Percentiles rank a stretch among this genome's conserved stretches.
These are phyloP conservation scores for Chorisops tibialis DNA, from an alignment of 2,888 invertebrate species.

Conservation along the genomic window DNA sequence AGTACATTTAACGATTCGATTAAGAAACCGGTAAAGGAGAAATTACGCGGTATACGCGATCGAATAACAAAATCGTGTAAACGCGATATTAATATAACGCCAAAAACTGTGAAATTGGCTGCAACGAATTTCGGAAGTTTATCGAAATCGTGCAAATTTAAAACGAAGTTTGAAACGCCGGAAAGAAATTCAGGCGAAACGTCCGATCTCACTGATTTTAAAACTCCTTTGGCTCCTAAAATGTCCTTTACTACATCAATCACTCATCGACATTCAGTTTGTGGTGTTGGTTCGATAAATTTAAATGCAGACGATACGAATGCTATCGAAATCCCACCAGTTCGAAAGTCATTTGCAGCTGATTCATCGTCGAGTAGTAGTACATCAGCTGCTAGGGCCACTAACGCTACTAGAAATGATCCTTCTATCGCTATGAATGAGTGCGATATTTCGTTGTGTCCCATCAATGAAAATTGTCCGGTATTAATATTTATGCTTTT, in stretches of 20 bases:
- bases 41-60: conserved; percentile 45
- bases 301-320: conserved; percentile 29
- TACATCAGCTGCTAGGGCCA: conserved; percentile 49
- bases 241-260: neutral
- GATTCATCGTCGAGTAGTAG: conserved; percentile 32
- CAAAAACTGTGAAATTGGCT: conserved; percentile 23
- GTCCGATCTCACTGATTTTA: conserved; percentile 42
- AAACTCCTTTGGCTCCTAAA: conserved; percentile 49
- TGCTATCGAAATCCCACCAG: conserved; percentile 29
- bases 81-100: conserved; percentile 32
- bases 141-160: conserved; percentile 25
- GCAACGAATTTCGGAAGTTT: conserved; percentile 25
- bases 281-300: conserved; percentile 37
- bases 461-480: conserved; percentile 50
- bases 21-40: conserved; percentile 48
- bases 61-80: conserved; percentile 45
- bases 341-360: conserved; percentile 36
- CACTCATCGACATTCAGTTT: conserved; percentile 34
- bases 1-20: conserved; percentile 49
- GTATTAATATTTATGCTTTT: conserved; percentile 53
- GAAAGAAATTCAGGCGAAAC: conserved; percentile 4
- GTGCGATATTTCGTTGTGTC: conserved; percentile 39
- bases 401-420: conserved; percentile 9
- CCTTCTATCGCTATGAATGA: conserved; percentile 51
- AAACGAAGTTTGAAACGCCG: conserved; percentile 24